These are phyloP conservation scores for Neocrepidodera transversa DNA, from an alignment of 2,888 invertebrate genomes.

Conservation along the genomic window DNA sequence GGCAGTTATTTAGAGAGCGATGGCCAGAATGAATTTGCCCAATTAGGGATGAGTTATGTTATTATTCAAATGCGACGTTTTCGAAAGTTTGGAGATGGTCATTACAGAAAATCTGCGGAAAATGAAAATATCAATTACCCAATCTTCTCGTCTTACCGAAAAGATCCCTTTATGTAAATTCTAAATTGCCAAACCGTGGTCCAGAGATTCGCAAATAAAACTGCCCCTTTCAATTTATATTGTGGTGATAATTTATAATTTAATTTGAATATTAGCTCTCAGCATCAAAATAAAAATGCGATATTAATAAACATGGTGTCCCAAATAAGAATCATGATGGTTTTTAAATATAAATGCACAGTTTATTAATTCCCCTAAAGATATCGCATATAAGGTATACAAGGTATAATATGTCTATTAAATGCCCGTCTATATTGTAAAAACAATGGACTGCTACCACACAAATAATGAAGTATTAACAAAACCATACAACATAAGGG, in stretches of 20 bases:
- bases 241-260: conserved; percentile 9
- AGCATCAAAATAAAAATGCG: no score
- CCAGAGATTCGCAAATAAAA: conserved; percentile 30
- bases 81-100: conserved; percentile 19
- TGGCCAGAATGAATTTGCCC: conserved; percentile 27
- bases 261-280: no score
- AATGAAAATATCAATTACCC: conserved; percentile 35
- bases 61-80: conserved; percentile 33
- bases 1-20: conserved; percentile 18
- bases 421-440: no score
- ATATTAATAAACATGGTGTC: no score
- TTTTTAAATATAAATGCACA: no score
- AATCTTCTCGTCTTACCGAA: conserved; percentile 24
- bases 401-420: no score
- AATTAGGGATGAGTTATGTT: conserved; percentile 32
- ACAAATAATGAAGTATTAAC: no score
- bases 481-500: no score
- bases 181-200: conserved; percentile 23
- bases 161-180: conserved; percentile 29
- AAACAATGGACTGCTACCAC: no score
- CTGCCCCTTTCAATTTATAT: conserved; percentile 18
- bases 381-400: no score
- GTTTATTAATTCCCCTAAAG: no score
- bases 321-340: no score
- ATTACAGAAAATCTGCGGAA: conserved; percentile 26